phyloP scores from a whole-genome alignment of 1,140 invertebrate species.

The Saxidomus purpurata region DNA sequence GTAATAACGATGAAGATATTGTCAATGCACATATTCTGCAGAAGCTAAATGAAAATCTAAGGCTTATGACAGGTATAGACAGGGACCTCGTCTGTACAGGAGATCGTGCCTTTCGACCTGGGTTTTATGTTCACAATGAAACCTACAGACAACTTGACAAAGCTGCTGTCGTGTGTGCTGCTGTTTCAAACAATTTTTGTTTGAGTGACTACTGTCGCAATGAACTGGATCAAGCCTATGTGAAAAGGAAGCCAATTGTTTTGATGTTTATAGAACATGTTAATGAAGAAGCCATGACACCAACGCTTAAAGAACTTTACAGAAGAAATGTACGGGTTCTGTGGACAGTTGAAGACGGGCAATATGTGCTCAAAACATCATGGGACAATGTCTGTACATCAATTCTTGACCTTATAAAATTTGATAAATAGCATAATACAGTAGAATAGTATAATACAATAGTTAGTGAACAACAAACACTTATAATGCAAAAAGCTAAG shows the following conservation, averaged over 20 bases:
- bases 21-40: not conserved
- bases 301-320: not conserved
- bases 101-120: not conserved
- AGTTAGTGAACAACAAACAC: too few relatives aligned
- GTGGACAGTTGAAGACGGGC: not conserved
- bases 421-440: too few relatives aligned
- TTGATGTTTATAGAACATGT: slow-evolving; percentile 23
- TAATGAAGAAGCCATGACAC: not conserved
- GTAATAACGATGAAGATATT: slow-evolving; percentile 28
- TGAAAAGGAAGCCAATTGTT: slow-evolving; percentile 18
- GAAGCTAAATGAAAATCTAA: not conserved
- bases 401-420: slow-evolving; percentile 23
- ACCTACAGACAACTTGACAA: not conserved
- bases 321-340: not conserved
- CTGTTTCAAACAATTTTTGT: slow-evolving; percentile 16
- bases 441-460: too few relatives aligned
- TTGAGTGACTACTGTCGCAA: not conserved
- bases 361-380: slow-evolving; percentile 4
- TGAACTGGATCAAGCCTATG: not conserved
- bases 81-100: slow-evolving; percentile 20
- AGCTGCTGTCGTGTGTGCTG: not conserved
- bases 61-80: slow-evolving; percentile 1
- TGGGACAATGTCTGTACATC: slow-evolving; percentile 28
- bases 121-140: slow-evolving; percentile 18
- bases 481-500: too few relatives aligned